Conservation (phyloP, 1,140 invertebrate genomes). For the Lineus longissimus region DNA sequence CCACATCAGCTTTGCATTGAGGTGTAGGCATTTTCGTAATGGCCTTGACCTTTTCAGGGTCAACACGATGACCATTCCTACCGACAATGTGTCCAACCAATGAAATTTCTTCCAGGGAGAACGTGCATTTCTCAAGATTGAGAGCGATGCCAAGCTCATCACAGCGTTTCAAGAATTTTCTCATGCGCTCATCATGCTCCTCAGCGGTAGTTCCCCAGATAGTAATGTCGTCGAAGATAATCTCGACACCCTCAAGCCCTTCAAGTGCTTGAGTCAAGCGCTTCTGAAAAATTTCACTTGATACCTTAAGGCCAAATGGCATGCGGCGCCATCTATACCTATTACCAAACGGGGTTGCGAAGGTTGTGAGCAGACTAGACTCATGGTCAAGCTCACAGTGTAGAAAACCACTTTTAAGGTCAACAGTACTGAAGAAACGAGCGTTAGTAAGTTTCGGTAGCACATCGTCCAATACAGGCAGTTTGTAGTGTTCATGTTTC, state of each 20-base stretch:
- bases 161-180: slow-evolving; percentile 25
- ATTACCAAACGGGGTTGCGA: slow-evolving; percentile 28
- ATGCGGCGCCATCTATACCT: slow-evolving; percentile 24
- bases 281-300: slow-evolving; percentile 28
- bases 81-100: slow-evolving; percentile 46
- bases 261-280: slow-evolving; percentile 17
- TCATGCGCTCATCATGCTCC: slow-evolving; percentile 21
- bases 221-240: slow-evolving; percentile 29
- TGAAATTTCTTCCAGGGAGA: slow-evolving; percentile 30
- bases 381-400: slow-evolving; percentile 17
- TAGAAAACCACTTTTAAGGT: slow-evolving; percentile 52
- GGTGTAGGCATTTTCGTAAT: slow-evolving; percentile 51
- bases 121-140: slow-evolving; percentile 41
- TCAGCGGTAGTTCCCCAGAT: slow-evolving; percentile 17
- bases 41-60: slow-evolving; percentile 48
- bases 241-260: slow-evolving; percentile 19
- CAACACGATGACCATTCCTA: slow-evolving; percentile 30
- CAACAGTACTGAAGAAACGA: slow-evolving; percentile 26
- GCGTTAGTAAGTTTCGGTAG: not conserved
- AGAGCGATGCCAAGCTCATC: slow-evolving; percentile 25
- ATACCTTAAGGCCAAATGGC: slow-evolving; percentile 27
- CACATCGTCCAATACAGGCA: not conserved
- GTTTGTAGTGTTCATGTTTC: slow-evolving; percentile 6
- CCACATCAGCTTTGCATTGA: slow-evolving; percentile 25
- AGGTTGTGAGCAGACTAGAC: slow-evolving; percentile 17